A percentile compares a stretch with the other conserved stretches of the same genome.
These are phyloP conservation scores for Fragum sueziense DNA, from an alignment of 2,888 invertebrate genomes.

Conservation along the genomic window DNA sequence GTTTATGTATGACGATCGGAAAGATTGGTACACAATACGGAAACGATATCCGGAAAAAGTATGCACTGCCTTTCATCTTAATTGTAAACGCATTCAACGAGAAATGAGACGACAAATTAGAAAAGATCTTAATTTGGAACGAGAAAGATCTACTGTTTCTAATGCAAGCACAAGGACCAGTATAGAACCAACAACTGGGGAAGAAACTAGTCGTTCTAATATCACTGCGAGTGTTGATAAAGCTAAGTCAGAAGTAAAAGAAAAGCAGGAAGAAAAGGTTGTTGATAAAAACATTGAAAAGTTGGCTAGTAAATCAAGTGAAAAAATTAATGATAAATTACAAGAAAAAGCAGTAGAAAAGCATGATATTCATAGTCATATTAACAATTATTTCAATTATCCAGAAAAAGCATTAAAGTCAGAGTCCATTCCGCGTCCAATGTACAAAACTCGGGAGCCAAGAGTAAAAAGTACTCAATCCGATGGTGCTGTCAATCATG, in stretches of 20 bases:
- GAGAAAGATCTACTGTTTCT: constrained; percentile 33
- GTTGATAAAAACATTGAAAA: neutral
- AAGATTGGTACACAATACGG: constrained; percentile 66
- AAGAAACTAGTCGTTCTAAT: constrained; percentile 27
- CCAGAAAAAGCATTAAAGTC: constrained; percentile 20
- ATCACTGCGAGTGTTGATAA: neutral
- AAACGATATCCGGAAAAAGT: constrained; percentile 63
- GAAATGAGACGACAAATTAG: constrained; percentile 70
- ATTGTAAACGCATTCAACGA: constrained; percentile 65
- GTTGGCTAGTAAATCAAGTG: neutral
- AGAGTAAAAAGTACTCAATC: constrained; percentile 60
- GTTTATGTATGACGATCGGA: constrained; percentile 64
- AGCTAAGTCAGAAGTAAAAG: neutral
- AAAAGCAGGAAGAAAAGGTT: neutral
- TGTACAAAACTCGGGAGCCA: constrained; percentile 31
- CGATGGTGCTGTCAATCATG: constrained; percentile 50
- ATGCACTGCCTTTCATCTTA: constrained; percentile 66
- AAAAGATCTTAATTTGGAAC: constrained; percentile 58
- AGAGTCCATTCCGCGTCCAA: constrained; percentile 13
- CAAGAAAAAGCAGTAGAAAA: neutral
- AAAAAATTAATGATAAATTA: neutral
- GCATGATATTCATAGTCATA: neutral
- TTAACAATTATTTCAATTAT: constrained; percentile 7
- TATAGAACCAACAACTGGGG: constrained; percentile 33
- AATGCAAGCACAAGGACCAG: constrained; percentile 30